Evolutionary conservation across 2,113 vertebrate species (phyloP).

Genomic region (Dipodomys merriami): DNA sequence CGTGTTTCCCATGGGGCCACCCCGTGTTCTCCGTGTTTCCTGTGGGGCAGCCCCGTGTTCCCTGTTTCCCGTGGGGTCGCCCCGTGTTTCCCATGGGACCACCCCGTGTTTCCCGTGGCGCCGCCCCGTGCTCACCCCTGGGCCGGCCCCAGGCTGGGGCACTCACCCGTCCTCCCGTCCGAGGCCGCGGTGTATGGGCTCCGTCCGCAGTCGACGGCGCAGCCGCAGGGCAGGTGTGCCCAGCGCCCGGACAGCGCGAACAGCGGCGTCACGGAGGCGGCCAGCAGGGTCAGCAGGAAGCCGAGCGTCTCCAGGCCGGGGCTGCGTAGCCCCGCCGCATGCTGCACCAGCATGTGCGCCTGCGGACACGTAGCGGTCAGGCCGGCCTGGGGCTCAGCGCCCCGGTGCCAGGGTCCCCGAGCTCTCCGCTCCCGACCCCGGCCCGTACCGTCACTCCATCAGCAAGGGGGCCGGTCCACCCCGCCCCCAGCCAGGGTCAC

Average conservation of each 20-base stretch:
- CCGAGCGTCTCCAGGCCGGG: constrained; percentile 90
- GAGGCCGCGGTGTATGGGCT: constrained; percentile 72
- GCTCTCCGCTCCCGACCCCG: not conserved
- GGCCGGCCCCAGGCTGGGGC: too few species aligned
- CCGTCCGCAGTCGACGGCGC: constrained; percentile 94
- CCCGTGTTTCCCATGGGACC: too few species aligned
- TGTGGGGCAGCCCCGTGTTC: too few species aligned
- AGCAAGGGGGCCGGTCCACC: too few species aligned
- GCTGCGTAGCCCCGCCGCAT: constrained; percentile 88
- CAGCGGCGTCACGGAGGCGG: constrained; percentile 91
- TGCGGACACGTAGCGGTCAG: constrained; percentile 83
- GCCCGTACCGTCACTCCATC: too few species aligned
- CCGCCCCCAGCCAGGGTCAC: too few species aligned
- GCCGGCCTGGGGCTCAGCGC: not conserved
- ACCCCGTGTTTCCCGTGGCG: too few species aligned
- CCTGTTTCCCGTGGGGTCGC: too few species aligned
- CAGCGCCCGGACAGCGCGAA: constrained; percentile 96
- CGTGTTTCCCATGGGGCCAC: too few species aligned
- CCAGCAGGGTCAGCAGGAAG: constrained; percentile 94
- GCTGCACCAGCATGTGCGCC: constrained; percentile 92
- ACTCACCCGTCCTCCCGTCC: constrained; percentile 85
- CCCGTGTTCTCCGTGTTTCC: too few species aligned
- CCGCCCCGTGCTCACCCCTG: too few species aligned
- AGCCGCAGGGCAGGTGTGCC: constrained; percentile 97
- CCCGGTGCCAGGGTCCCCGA: too few species aligned